phyloP scores from a whole-genome alignment of 1,140 invertebrate genomes.

The Apis mellifera region Amel_HAv3.1 CM009945.2:7441001-7441500 shows the following conservation, averaged over 20 bases:
- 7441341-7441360: background rate
- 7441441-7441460: slow-evolving; percentile 19
- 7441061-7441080: slow-evolving; percentile 68
- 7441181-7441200: background rate
- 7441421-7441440: background rate
- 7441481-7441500: slow-evolving; percentile 21
- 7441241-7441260: background rate
- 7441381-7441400: background rate
- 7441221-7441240: background rate
- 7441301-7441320: background rate
- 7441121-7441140: slow-evolving; percentile 20
- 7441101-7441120: slow-evolving; percentile 62
- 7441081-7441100: slow-evolving; percentile 62
- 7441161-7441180: background rate
- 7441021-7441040: slow-evolving; percentile 56
- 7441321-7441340: background rate
- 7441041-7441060: slow-evolving; percentile 62
- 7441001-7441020: slow-evolving; percentile 69
- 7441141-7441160: background rate
- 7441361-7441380: background rate
- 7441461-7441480: slow-evolving; percentile 21
- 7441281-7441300: background rate
- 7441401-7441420: no score
- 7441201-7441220: background rate
- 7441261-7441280: background rate